Percentiles rank a stretch among this genome's conserved stretches.
phyloP scores from a whole-genome alignment of 2,888 invertebrate species.

The Leptopilina syphax region DNA sequence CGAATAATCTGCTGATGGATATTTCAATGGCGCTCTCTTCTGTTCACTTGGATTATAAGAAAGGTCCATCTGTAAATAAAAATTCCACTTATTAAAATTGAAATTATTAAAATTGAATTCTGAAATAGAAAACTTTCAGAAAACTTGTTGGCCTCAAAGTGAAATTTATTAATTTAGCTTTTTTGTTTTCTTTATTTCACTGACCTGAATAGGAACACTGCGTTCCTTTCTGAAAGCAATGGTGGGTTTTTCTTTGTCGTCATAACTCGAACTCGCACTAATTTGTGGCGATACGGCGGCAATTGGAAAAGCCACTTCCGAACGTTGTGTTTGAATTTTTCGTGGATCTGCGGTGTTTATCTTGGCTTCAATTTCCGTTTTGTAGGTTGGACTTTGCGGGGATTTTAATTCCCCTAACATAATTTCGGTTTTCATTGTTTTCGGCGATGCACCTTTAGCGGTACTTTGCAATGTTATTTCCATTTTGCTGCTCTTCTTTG shows the following conservation, averaged over 20 bases:
- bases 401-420: slow-evolving; percentile 78
- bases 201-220: slow-evolving; percentile 82
- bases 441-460: slow-evolving; percentile 81
- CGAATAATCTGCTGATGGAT: slow-evolving; percentile 78
- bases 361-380: slow-evolving; percentile 72
- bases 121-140: no score
- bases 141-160: no score
- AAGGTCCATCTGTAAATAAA: slow-evolving; percentile 1
- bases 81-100: no score
- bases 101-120: no score
- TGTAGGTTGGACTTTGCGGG: slow-evolving; percentile 65
- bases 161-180: no score
- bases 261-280: slow-evolving; percentile 79
- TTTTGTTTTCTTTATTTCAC: no score
- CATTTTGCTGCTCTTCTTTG: slow-evolving; percentile 80
- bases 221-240: slow-evolving; percentile 78
- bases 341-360: slow-evolving; percentile 73
- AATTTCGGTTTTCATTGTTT: slow-evolving; percentile 83
- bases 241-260: slow-evolving; percentile 75
- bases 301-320: slow-evolving; percentile 81
- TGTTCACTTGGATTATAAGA: background rate
- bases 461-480: slow-evolving; percentile 84
- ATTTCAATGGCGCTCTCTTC: slow-evolving; percentile 78
- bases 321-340: slow-evolving; percentile 77
- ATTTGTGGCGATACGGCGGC: slow-evolving; percentile 73